Conservation (phyloP, 2,888 invertebrate genomes). For the Therioaphis trifolii region DNA sequence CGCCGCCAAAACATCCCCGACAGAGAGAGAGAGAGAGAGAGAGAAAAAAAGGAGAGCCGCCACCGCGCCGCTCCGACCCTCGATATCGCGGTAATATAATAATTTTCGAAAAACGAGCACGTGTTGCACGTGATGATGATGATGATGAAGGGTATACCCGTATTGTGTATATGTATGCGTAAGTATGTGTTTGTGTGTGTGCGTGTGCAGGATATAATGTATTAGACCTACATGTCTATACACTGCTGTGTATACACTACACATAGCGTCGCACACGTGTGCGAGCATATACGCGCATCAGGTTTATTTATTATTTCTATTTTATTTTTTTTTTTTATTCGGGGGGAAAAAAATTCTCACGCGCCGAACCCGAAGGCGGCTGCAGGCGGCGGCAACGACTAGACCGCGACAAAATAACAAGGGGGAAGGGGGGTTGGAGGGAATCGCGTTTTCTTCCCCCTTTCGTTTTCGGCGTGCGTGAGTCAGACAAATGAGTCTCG, state of each 20-base stretch:
- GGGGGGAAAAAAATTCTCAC: conserved; percentile 47
- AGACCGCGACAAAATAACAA: not conserved
- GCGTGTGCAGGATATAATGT: no score
- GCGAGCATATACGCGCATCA: not conserved
- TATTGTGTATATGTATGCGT: conserved; percentile 9
- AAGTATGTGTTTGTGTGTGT: no score
- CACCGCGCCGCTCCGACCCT: not conserved
- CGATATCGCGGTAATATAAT: conserved; percentile 7
- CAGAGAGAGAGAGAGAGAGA: not conserved
- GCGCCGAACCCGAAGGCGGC: conserved; percentile 14
- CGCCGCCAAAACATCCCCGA: conserved; percentile 5
- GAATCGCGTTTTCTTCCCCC: conserved; percentile 37
- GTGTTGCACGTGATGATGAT: conserved; percentile 18
- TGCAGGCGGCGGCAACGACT: not conserved
- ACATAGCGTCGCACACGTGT: conserved; percentile 20
- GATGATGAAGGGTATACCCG: conserved; percentile 9
- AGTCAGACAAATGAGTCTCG: no score
- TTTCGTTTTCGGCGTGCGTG: not conserved
- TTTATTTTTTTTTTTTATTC: not conserved
- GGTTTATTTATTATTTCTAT: no score
- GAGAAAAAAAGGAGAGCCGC: not conserved
- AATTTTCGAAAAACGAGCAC: conserved; percentile 50
- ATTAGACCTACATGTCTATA: not conserved
- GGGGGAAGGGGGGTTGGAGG: no score
- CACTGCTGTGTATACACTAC: not conserved